Percentiles rank a stretch among this genome's conserved stretches.
These are phyloP conservation scores for Parambassis ranga DNA, from an alignment of 2,797 vertebrate genomes.

Conservation along the genomic window DNA sequence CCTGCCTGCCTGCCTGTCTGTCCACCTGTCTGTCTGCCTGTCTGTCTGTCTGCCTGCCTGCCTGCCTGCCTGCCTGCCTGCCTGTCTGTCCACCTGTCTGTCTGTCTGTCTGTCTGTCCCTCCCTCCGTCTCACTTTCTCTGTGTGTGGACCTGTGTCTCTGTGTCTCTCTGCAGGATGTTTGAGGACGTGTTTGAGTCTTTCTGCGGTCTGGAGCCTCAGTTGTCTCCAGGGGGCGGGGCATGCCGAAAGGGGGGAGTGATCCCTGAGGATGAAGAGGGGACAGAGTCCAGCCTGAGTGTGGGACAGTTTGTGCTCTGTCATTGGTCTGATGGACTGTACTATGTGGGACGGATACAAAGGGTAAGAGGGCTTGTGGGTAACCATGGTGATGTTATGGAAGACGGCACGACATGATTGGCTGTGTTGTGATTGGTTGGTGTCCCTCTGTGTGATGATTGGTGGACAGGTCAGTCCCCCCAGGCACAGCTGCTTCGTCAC, in stretches of 20 bases:
- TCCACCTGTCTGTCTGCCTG: neutral
- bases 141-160: neutral
- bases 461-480: constrained; percentile 86
- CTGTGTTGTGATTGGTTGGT: neutral
- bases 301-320: constrained; percentile 94
- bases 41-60: neutral
- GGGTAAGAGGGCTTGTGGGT: constrained; percentile 64
- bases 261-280: constrained; percentile 55
- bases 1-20: neutral
- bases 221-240: neutral
- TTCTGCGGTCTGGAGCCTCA: constrained; percentile 61
- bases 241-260: constrained; percentile 9
- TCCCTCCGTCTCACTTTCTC: neutral
- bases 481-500: constrained; percentile 95
- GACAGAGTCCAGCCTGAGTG: constrained; percentile 83
- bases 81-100: neutral
- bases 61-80: neutral
- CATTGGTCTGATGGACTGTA: constrained; percentile 96
- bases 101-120: neutral
- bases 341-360: constrained; percentile 95
- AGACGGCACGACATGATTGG: too few species aligned
- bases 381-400: too few species aligned
- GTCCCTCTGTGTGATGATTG: constrained; percentile 24
- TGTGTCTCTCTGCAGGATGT: constrained; percentile 46
- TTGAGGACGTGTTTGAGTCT: constrained; percentile 52